Base-by-base conservation (phyloP, 1,140 invertebrate genomes). In the Amyelois transitella region DNA sequence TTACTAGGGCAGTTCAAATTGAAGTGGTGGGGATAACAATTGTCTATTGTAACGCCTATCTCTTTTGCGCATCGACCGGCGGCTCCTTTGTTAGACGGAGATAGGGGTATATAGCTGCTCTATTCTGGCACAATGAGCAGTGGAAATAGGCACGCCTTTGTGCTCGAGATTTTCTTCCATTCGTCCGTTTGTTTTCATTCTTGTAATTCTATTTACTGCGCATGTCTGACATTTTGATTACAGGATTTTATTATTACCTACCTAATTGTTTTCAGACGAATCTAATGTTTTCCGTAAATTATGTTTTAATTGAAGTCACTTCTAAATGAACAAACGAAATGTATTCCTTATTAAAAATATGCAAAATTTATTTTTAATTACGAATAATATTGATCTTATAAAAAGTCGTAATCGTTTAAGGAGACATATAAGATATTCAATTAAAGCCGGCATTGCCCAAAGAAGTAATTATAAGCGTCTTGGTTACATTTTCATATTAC, bases 11-110 rank as follows among this genome's bases (percentile, higher is more conserved):
- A 81, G 69, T 66, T 52, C 66, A 62, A 53, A 54, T 47, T 45
- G 58, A 22, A 38, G 55, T 66, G 67, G 83, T 72, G 66, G 84
- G 81, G 84, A 84, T 87, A 81, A 87, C 84, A 87, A 87, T 87
- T 75, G 84, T 80, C 84, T 85, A 87, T 87, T 87, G 81, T 86
- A 63, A 72, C 69, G 72, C 64, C 84, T 82, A 82, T 87, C 81
- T 84, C 81, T 82, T 74, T 87, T 84, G 79, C 79, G 69, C 84
- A 77, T 83, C 77, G 69, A 55, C 56, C 43, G 57, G 43, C 66
- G 69, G 67, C 62, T 51, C 68, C 65, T 78, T 73, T 74, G 77
- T 66, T 47, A 59, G 78, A 81, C 22, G 6, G 60, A 47, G 70
- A 76, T 43, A 44, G 61, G 8, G 18, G n/a, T 62, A 66, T 75